These are phyloP conservation scores for Hipparchia semele DNA, from an alignment of 2,888 invertebrate species.

Conservation along the genomic window DNA sequence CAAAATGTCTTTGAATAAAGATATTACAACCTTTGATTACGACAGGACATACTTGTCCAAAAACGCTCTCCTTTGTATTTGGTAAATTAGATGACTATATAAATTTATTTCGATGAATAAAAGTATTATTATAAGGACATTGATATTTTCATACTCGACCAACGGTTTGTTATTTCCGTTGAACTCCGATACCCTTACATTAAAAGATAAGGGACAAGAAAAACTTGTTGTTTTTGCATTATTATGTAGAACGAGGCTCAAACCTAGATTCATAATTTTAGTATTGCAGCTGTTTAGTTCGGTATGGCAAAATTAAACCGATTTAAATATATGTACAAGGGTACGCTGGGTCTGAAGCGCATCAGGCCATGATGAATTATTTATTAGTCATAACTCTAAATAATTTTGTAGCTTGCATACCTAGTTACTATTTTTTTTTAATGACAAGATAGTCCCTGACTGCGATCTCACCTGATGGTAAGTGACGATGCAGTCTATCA, in stretches of 20 bases:
- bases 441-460: too few species aligned
- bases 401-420: background rate
- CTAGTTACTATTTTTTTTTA: too few species aligned
- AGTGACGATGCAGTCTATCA: too few species aligned
- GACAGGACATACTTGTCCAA: background rate
- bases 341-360: too few species aligned
- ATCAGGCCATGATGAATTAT: background rate
- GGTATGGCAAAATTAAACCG: background rate
- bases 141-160: slow-evolving; percentile 27
- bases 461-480: too few species aligned
- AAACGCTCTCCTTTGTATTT: background rate
- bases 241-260: slow-evolving; percentile 14
- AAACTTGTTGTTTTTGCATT: slow-evolving; percentile 38
- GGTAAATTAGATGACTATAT: background rate
- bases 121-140: background rate
- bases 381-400: background rate
- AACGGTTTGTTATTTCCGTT: slow-evolving; percentile 44
- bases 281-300: background rate
- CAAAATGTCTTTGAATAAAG: background rate
- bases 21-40: background rate
- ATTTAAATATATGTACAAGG: background rate
- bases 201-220: slow-evolving; percentile 42
- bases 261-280: background rate
- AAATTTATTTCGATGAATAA: background rate
- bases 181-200: slow-evolving; percentile 49